Evolutionary conservation across 2,888 invertebrate genomes (phyloP).

Genomic region (Lasioglossum lativentre): DNA sequence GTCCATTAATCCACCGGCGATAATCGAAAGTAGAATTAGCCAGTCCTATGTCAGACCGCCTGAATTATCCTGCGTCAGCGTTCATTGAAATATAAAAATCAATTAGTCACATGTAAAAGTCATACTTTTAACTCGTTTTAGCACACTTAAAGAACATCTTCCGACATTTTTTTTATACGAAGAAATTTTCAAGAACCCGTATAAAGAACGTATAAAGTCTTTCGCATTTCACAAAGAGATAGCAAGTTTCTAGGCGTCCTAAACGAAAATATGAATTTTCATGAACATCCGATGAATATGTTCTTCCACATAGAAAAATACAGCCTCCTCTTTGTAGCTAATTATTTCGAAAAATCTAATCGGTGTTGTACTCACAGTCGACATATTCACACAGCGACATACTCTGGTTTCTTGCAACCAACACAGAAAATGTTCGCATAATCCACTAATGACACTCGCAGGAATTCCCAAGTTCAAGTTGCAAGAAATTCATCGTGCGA

Average conservation of each 20-base stretch:
- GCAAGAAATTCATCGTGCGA: not conserved
- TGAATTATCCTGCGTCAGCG: not conserved
- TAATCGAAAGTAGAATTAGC: constrained; percentile 19
- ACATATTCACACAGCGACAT: too few relatives aligned
- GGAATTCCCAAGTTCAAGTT: not conserved
- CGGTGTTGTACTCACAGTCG: too few relatives aligned
- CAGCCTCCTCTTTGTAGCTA: too few relatives aligned
- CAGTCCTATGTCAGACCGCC: not conserved
- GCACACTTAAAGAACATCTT: not conserved
- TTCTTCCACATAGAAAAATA: too few relatives aligned
- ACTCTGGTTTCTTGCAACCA: too few relatives aligned
- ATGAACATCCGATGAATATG: too few relatives aligned
- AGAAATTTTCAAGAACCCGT: not conserved
- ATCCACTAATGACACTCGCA: not conserved
- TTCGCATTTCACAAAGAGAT: too few relatives aligned
- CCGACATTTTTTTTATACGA: not conserved
- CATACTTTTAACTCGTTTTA: not conserved
- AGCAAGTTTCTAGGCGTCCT: too few relatives aligned
- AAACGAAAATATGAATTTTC: too few relatives aligned
- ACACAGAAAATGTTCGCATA: not conserved
- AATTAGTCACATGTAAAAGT: not conserved
- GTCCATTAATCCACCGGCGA: too few relatives aligned
- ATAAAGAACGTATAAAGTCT: too few relatives aligned
- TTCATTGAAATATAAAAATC: not conserved
- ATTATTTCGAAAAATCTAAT: too few relatives aligned